phyloP scores from a whole-genome alignment of 2,113 vertebrate species.

The Coptodon rendalli region DNA sequence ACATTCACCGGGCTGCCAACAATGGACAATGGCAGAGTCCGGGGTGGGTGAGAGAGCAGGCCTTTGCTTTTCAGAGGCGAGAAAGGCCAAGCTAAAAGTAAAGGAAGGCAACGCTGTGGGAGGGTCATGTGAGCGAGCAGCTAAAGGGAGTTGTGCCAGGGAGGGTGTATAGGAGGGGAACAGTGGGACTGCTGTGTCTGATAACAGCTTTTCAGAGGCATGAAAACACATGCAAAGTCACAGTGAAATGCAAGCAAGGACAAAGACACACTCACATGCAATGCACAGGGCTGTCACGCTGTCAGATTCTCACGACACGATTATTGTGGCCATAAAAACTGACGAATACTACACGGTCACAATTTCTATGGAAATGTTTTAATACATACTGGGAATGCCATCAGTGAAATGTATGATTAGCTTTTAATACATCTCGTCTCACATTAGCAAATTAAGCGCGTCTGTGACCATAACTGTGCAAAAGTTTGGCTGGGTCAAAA shows the following conservation, averaged over 20 bases:
- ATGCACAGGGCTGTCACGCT: not conserved
- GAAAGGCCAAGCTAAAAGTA: conserved; percentile 38
- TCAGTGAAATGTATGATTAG: not conserved
- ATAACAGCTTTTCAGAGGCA: conserved; percentile 56
- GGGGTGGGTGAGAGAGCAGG: conserved; percentile 40
- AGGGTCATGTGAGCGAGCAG: conserved; percentile 60
- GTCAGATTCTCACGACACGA: not conserved
- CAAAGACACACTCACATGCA: not conserved
- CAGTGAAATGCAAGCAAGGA: not conserved
- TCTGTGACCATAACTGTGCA: not conserved
- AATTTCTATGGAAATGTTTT: not conserved
- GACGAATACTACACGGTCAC: not conserved
- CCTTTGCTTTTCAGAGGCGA: conserved; percentile 44
- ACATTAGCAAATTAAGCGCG: not conserved
- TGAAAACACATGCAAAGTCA: conserved; percentile 37
- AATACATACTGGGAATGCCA: not conserved
- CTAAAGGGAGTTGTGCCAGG: conserved; percentile 38
- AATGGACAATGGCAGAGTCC: conserved; percentile 52
- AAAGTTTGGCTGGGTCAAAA: not conserved
- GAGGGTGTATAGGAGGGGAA: conserved; percentile 48
- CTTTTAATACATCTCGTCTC: not conserved
- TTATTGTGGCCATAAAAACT: not conserved
- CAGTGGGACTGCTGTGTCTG: conserved; percentile 62
- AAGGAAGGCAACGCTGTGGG: conserved; percentile 33
- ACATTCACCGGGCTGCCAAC: conserved; percentile 16